phyloP scores from a whole-genome alignment of 2,888 invertebrate species.

The Lasioglossum leucozonium region DNA sequence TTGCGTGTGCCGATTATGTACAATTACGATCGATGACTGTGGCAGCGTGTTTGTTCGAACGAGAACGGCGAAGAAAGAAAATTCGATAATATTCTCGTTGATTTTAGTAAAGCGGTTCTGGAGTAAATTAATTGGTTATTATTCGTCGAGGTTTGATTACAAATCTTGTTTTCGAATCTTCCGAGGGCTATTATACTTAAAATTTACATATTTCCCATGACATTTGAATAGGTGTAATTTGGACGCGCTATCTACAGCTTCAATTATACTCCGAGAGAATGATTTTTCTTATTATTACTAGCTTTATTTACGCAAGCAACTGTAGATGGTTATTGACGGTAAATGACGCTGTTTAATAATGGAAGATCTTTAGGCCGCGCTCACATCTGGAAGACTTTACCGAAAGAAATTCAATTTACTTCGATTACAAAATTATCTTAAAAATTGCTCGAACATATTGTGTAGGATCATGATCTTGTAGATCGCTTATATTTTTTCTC shows the following conservation, averaged over 20 bases:
- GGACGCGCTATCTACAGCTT: neutral
- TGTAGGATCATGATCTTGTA: neutral
- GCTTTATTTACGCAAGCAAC: neutral
- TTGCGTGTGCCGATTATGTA: neutral
- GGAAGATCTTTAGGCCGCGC: neutral
- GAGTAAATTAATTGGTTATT: neutral
- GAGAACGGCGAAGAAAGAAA: neutral
- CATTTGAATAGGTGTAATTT: neutral
- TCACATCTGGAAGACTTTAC: neutral
- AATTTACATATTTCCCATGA: neutral
- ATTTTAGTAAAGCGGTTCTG: neutral
- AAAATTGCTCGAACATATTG: neutral
- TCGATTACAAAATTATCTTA: neutral
- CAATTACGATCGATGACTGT: neutral
- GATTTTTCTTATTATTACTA: neutral
- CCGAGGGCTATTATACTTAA: neutral
- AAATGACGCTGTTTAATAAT: neutral
- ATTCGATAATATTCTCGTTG: neutral
- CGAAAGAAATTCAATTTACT: neutral
- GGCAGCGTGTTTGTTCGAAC: neutral
- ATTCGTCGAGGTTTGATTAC: neutral
- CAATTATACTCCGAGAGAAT: neutral
- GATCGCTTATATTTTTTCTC: no score
- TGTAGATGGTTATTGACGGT: neutral
- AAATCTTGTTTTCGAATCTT: neutral